Evolutionary conservation across 1,140 invertebrate species (phyloP).

Genomic region (Tetranychus urticae): DNA sequence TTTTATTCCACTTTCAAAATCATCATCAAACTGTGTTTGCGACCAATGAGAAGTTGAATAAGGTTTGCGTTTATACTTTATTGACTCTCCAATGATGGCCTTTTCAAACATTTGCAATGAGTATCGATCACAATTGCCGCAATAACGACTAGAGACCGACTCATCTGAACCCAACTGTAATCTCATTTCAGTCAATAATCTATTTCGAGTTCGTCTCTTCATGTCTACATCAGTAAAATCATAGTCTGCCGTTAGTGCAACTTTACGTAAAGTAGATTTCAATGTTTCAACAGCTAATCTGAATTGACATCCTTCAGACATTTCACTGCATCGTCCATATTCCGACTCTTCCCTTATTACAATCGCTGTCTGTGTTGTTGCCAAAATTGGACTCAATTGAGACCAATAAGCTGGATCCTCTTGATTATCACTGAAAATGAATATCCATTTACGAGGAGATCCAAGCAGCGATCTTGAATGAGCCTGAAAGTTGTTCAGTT

Average conservation of each 20-base stretch:
- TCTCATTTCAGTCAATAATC: slow-evolving; percentile 4
- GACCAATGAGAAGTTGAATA: no score
- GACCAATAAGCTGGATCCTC: background rate
- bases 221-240: background rate
- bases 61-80: background rate
- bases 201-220: slow-evolving; percentile 3
- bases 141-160: background rate
- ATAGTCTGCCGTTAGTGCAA: background rate
- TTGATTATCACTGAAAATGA: background rate
- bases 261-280: background rate
- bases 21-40: background rate
- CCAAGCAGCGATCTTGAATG: background rate
- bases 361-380: background rate
- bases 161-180: background rate
- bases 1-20: background rate
- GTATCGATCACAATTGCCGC: slow-evolving; percentile 8
- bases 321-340: background rate
- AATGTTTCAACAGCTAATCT: slow-evolving; percentile 1
- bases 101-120: slow-evolving; percentile 1
- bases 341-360: background rate
- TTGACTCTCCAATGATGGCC: background rate
- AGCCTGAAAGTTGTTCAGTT: background rate
- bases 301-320: slow-evolving; percentile 5
- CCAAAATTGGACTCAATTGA: background rate
- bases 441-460: background rate